phyloP scores from a whole-genome alignment of 2,113 vertebrate genomes.

The Chaenogobius annularis region DNA sequence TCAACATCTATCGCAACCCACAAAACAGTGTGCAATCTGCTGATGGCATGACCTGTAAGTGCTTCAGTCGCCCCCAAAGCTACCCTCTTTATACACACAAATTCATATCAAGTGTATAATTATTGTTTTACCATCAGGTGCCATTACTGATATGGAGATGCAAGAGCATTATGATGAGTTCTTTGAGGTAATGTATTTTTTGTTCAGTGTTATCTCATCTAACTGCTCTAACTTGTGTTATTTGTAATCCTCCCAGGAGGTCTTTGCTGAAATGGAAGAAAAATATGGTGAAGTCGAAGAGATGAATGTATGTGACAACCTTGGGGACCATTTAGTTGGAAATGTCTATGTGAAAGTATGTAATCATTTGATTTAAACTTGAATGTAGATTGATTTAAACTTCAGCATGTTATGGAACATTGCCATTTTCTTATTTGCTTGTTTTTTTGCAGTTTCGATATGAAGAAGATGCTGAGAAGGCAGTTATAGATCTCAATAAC shows the following conservation, averaged over 20 bases:
- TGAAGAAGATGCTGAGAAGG: constrained; percentile 96
- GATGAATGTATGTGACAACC: constrained; percentile 98
- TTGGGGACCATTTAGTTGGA: constrained; percentile 95
- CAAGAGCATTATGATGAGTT: constrained; percentile 99
- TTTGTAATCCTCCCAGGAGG: constrained; percentile 81
- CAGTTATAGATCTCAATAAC: constrained; percentile 96
- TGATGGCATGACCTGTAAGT: constrained; percentile 97
- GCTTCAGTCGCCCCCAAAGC: constrained; percentile 13
- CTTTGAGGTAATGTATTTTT: constrained; percentile 84
- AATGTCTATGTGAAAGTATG: constrained; percentile 95
- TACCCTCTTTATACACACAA: not conserved
- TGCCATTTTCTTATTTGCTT: not conserved
- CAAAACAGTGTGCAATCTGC: constrained; percentile 99
- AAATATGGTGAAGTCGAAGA: constrained; percentile 98
- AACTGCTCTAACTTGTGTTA: not conserved
- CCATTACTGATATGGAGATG: constrained; percentile 98
- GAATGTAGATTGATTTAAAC: not conserved
- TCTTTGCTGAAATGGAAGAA: constrained; percentile 98
- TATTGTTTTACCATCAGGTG: constrained; percentile 75
- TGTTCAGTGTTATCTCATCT: not conserved
- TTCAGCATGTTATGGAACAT: not conserved
- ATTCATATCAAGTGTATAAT: not conserved
- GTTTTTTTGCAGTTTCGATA: constrained; percentile 83
- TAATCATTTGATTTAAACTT: not conserved
- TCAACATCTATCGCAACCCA: constrained; percentile 99